These are phyloP conservation scores for Phalloptychus januarius DNA, from an alignment of 2,797 vertebrate species.

Conservation along the genomic window DNA sequence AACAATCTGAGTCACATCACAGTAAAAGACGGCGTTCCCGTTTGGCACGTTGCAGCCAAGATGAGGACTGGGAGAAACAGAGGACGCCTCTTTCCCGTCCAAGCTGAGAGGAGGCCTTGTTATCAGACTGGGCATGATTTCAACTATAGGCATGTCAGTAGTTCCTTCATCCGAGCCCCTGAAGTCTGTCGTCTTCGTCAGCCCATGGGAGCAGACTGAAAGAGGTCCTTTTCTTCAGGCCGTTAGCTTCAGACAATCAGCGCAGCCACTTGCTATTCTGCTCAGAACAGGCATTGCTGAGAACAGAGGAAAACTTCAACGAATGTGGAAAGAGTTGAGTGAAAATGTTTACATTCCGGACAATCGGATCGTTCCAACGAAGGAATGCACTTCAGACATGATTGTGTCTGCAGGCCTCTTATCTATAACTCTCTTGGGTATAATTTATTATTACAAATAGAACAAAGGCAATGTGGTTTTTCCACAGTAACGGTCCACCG, in stretches of 20 bases:
- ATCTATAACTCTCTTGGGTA: background rate
- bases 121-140: slow-evolving; percentile 48
- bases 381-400: background rate
- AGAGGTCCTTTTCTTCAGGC: slow-evolving; percentile 51
- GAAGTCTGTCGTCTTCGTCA: slow-evolving; percentile 23
- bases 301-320: slow-evolving; percentile 20
- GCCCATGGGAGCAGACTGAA: slow-evolving; percentile 47
- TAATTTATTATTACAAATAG: background rate
- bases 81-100: slow-evolving; percentile 35
- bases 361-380: background rate
- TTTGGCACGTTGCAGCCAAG: slow-evolving; percentile 11
- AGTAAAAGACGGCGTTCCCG: slow-evolving; percentile 34
- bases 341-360: background rate
- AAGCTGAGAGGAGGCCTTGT: slow-evolving; percentile 46
- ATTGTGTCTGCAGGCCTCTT: background rate
- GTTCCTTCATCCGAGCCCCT: slow-evolving; percentile 30
- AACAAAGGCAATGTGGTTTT: background rate
- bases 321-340: slow-evolving; percentile 14
- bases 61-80: slow-evolving; percentile 37
- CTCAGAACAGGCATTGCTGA: slow-evolving; percentile 43
- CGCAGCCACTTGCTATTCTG: slow-evolving; percentile 64
- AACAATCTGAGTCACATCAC: slow-evolving; percentile 47
- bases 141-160: slow-evolving; percentile 27
- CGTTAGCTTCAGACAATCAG: slow-evolving; percentile 50
- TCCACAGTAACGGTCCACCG: background rate